Conservation (phyloP, 1,140 invertebrate species). For the Drosophila orena region DNA sequence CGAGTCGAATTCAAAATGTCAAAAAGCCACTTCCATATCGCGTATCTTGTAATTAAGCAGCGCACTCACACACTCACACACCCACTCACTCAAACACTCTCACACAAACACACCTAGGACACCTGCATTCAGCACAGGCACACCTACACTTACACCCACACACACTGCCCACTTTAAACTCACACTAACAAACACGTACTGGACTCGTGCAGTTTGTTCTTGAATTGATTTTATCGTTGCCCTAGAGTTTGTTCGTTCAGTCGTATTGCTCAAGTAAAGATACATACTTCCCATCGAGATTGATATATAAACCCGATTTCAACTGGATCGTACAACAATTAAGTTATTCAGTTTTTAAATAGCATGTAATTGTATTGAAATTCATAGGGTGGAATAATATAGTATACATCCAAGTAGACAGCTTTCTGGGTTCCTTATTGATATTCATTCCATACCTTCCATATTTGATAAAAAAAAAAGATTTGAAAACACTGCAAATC, state of each 20-base stretch:
- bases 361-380: not conserved
- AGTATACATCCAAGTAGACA: too few relatives aligned
- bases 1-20: constrained; percentile 45
- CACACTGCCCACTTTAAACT: constrained; percentile 13
- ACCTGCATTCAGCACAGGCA: constrained; percentile 30
- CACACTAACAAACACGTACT: constrained; percentile 25
- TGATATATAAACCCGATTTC: constrained; percentile 7
- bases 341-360: not conserved
- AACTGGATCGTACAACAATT: constrained; percentile 7
- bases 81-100: constrained; percentile 12
- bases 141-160: constrained; percentile 18
- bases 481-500: too few relatives aligned
- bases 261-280: constrained; percentile 63
- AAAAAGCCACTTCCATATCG: constrained; percentile 61
- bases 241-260: constrained; percentile 53
- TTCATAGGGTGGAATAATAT: too few relatives aligned
- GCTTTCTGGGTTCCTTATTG: too few relatives aligned
- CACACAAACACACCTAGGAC: constrained; percentile 18
- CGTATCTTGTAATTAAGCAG: constrained; percentile 58
- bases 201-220: constrained; percentile 65
- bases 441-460: too few relatives aligned
- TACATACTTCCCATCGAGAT: constrained; percentile 32
- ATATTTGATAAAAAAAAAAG: too few relatives aligned
- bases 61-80: constrained; percentile 31
- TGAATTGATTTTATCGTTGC: constrained; percentile 68